phyloP scores from a whole-genome alignment of 1,140 invertebrate species.

The Aphelenchoides fujianensis region DNA sequence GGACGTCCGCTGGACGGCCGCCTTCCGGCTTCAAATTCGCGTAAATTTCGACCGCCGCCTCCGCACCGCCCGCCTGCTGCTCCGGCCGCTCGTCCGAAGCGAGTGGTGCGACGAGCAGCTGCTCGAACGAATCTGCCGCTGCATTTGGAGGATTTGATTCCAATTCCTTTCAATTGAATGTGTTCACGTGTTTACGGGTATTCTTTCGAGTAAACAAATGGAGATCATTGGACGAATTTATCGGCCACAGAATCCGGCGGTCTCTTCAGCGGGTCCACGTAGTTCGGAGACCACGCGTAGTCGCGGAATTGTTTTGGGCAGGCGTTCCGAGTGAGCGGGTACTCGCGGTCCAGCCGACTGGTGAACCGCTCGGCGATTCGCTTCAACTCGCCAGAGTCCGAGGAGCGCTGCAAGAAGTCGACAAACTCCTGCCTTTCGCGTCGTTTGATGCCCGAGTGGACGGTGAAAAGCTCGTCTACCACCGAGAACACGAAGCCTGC shows the following conservation, averaged over 20 bases:
- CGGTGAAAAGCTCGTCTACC: constrained; percentile 31
- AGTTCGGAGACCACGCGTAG: background rate
- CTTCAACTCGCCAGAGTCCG: constrained; percentile 6
- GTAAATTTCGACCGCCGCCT: background rate
- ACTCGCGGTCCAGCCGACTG: background rate
- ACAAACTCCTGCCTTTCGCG: background rate
- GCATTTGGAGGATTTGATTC: constrained; percentile 1
- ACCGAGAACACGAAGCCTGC: constrained; percentile 20
- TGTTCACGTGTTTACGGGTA: constrained; percentile 12
- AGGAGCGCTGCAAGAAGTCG: background rate
- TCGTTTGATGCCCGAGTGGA: constrained; percentile 20
- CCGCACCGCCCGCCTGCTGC: background rate
- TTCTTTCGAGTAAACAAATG: constrained; percentile 12
- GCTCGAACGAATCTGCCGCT: background rate
- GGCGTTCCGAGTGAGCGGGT: background rate
- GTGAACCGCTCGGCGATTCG: background rate
- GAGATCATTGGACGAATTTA: background rate
- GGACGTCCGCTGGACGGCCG: background rate
- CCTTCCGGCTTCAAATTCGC: background rate
- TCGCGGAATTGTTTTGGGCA: constrained; percentile 2
- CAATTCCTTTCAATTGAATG: background rate
- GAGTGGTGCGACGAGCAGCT: background rate
- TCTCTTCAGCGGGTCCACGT: background rate
- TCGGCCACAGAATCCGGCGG: background rate
- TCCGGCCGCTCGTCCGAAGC: background rate